phyloP scores from a whole-genome alignment of 2,888 invertebrate genomes.

The Morpho helenor region DNA sequence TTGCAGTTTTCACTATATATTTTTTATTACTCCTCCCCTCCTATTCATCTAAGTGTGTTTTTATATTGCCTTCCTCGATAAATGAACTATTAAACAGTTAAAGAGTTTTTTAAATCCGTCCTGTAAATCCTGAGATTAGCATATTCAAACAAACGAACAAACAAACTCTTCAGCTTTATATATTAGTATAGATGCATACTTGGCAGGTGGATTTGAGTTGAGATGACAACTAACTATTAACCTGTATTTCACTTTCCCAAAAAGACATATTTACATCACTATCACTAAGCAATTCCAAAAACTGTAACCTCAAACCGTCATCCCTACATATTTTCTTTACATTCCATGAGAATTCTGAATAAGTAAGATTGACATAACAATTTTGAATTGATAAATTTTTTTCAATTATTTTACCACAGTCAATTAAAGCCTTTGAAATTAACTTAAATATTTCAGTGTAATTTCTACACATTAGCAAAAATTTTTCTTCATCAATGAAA shows the following conservation, averaged over 20 bases:
- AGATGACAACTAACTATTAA: too few species aligned
- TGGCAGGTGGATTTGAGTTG: background rate
- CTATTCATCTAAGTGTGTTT: background rate
- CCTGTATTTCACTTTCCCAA: constrained; percentile 43
- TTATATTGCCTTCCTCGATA: background rate
- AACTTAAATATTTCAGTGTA: constrained; percentile 47
- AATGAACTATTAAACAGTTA: background rate
- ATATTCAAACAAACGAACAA: too few species aligned
- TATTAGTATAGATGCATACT: background rate
- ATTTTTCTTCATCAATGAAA: constrained; percentile 41
- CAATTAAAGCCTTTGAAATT: constrained; percentile 54
- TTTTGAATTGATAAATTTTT: constrained; percentile 56
- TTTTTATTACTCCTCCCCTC: background rate
- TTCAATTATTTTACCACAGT: constrained; percentile 55
- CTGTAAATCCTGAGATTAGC: background rate
- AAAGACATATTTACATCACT: constrained; percentile 57
- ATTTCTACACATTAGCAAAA: constrained; percentile 50
- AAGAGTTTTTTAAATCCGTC: background rate
- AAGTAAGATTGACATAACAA: constrained; percentile 71
- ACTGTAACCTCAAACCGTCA: constrained; percentile 53
- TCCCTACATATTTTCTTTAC: constrained; percentile 59
- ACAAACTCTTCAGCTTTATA: background rate
- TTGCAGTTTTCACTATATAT: too few species aligned
- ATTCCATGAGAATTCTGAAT: constrained; percentile 63
- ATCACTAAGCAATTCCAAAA: constrained; percentile 61